Conservation (phyloP, 2,797 vertebrate genomes). For the Crocodylus rhombifer region DNA sequence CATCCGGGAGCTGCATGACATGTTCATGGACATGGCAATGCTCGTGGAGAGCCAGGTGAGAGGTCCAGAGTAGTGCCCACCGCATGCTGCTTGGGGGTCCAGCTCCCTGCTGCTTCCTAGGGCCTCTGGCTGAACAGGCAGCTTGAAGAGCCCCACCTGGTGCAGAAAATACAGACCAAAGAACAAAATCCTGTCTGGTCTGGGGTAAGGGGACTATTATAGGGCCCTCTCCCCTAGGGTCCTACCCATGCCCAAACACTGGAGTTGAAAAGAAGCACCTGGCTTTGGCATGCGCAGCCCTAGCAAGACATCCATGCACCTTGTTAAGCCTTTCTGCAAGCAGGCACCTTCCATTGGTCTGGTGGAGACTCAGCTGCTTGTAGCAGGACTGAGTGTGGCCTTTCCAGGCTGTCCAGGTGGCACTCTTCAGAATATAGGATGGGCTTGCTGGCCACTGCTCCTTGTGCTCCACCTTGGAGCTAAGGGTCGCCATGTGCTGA, state of each 20-base stretch:
- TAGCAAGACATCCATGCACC: background rate
- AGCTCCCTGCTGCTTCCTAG: background rate
- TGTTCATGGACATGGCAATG: conserved; percentile 99
- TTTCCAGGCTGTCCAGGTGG: background rate
- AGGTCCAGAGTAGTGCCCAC: background rate
- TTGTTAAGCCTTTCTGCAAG: background rate
- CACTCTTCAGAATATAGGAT: background rate
- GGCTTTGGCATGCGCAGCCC: too few species aligned
- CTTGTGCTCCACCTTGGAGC: fast-evolving
- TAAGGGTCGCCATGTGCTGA: fast-evolving
- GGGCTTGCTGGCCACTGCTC: background rate
- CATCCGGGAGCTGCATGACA: conserved; percentile 95
- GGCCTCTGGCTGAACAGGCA: fast-evolving
- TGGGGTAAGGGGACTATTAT: background rate
- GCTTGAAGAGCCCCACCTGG: background rate
- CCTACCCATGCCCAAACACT: background rate
- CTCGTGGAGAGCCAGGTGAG: conserved; percentile 96
- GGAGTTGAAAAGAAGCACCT: background rate
- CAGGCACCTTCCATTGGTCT: background rate
- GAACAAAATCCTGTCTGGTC: background rate
- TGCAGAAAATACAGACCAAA: background rate
- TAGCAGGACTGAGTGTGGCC: background rate
- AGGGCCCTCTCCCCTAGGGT: background rate
- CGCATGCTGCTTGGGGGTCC: fast-evolving
- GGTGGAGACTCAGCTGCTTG: background rate